phyloP scores from a whole-genome alignment of 2,797 vertebrate species.

The Remorina albescens region DNA sequence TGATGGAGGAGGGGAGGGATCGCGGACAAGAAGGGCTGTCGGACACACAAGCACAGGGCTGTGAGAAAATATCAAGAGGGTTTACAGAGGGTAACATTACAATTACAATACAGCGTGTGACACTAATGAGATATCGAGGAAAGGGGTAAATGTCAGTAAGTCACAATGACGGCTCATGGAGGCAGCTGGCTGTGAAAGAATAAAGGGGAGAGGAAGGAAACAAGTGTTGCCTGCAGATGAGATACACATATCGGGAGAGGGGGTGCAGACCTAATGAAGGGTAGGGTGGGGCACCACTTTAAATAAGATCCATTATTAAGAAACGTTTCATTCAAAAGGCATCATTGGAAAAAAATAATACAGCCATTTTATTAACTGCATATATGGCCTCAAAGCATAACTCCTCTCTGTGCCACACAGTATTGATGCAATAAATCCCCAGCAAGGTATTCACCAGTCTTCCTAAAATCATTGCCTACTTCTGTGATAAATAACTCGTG shows the following conservation, averaged over 20 bases:
- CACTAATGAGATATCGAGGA: slow-evolving; percentile 62
- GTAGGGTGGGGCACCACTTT: slow-evolving; percentile 24
- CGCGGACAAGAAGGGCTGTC: slow-evolving; percentile 55
- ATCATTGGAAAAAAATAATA: background rate
- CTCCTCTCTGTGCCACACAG: background rate
- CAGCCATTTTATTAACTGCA: background rate
- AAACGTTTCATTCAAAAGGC: background rate
- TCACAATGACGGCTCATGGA: slow-evolving; percentile 36
- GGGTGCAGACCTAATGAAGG: slow-evolving; percentile 18
- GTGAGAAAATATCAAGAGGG: slow-evolving; percentile 60
- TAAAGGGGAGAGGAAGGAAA: slow-evolving; percentile 16
- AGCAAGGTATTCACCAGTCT: slow-evolving; percentile 19
- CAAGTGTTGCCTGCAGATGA: slow-evolving; percentile 39
- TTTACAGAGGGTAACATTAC: slow-evolving; percentile 61
- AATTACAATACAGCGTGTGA: slow-evolving; percentile 55
- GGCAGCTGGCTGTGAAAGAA: slow-evolving; percentile 26
- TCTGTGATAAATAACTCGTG: slow-evolving; percentile 48
- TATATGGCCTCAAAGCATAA: background rate
- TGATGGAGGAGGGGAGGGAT: slow-evolving; percentile 53
- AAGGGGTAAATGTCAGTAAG: slow-evolving; percentile 51
- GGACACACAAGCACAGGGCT: slow-evolving; percentile 51
- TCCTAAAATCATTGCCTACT: slow-evolving; percentile 35
- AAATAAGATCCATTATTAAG: background rate
- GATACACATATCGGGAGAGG: slow-evolving; percentile 15
- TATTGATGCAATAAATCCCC: slow-evolving; percentile 34